A percentile compares a stretch with the other conserved stretches of the same genome.
phyloP scores from a whole-genome alignment of 2,888 invertebrate genomes.

The Coleophora deauratella region DNA sequence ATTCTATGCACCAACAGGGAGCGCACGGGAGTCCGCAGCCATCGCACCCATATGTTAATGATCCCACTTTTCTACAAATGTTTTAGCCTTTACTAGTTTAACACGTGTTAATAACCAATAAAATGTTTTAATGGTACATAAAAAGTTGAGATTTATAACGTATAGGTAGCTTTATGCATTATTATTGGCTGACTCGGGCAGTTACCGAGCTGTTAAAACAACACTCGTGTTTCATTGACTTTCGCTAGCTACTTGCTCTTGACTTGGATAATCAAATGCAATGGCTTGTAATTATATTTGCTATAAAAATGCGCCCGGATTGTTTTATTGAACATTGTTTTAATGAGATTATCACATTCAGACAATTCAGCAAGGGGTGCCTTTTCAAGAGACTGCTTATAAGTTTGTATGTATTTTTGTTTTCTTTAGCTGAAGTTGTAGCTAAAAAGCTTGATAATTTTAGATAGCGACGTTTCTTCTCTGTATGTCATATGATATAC shows the following conservation, averaged over 20 bases:
- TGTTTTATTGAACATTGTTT: conserved; percentile 8
- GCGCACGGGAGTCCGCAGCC: conserved; percentile 9
- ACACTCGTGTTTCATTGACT: conserved; percentile 39
- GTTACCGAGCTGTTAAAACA: conserved; percentile 32
- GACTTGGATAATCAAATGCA: conserved; percentile 18
- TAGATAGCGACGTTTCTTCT: no score
- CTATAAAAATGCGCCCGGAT: conserved; percentile 7
- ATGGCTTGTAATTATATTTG: conserved; percentile 12
- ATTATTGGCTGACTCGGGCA: conserved; percentile 53
- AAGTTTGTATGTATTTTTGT: no score
- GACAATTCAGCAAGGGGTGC: no score
- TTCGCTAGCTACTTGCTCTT: conserved; percentile 29
- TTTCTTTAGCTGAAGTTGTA: no score
- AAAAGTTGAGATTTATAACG: conserved; percentile 71
- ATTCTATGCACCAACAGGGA: no score
- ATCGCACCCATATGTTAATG: conserved; percentile 55
- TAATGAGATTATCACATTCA: not conserved
- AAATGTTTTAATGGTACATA: conserved; percentile 70
- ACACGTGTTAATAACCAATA: conserved; percentile 73
- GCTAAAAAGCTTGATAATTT: no score
- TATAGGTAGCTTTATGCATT: conserved; percentile 54
- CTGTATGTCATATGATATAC: no score
- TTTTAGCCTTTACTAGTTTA: conserved; percentile 61
- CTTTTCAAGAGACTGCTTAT: not conserved
- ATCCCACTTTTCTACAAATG: conserved; percentile 64